Evolutionary conservation across 1,140 invertebrate species (phyloP), one percentile per base, ranked within the genome.

Genomic region (Hylyphantes graminicola): DNA sequence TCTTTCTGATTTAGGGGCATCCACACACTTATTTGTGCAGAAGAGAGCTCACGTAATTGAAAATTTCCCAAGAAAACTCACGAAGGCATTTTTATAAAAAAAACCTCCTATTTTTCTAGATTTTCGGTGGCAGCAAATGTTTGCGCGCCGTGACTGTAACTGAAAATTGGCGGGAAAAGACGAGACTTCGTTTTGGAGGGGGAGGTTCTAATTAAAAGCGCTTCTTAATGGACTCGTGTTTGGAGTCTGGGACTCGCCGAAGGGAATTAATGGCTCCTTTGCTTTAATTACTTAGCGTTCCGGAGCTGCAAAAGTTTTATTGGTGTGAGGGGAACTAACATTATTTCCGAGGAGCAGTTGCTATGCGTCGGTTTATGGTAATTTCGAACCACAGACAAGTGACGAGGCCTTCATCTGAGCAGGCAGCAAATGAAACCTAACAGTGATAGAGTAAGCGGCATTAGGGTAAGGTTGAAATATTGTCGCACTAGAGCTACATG

Each of bases 191-290:
- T 80, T 21, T 55, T 74, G n/a, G 19, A n/a, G 13, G 48, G 48
- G 7, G n/a, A 70, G 54, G 55, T 15, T 65, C 55, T 80, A 80
- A 80, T 80, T 80, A 80, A 80, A 80, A 80, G 77, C 64, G 13
- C 77, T 80, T 80, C 77, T 80, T 80, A 70, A 80, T 80, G 53
- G 77, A 21, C 21, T 59, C 70, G 70, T 35, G 35, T 35, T 70
- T 80, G 77, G 70, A 65, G 64, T 57, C 54, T 65, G 67, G 64
- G 17, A 35, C 64, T 21, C 65, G 15, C 54, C 55, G 65, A 80
- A 17, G 12, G 35, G 61, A 59, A 51, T 70, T 80, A 80, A 80
- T 80, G 77, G 70, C 77, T 68, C 61, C 35, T 57, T 67, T 35
- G 61, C 65, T 80, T 80, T 80, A 80, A 80, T 80, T 80, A 80